A percentile compares a stretch with the other conserved stretches of the same genome.
These are phyloP conservation scores for Augiades crinisus DNA, from an alignment of 2,888 invertebrate genomes.

Conservation along the genomic window DNA sequence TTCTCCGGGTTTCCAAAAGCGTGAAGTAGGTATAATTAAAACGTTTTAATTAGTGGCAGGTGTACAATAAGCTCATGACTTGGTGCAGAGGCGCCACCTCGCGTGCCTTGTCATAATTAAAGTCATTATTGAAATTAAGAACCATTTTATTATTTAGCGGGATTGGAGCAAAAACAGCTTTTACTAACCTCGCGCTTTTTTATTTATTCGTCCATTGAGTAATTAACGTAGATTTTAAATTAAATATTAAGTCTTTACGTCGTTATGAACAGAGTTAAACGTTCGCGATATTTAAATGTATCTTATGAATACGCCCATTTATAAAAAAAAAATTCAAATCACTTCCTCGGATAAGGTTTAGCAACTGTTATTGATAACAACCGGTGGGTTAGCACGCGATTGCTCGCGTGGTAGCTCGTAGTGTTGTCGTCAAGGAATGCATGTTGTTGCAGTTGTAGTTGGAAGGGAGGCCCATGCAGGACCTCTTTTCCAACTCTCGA, in stretches of 20 bases:
- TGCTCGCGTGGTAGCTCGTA: too few relatives aligned
- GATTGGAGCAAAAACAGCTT: neutral
- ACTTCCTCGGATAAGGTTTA: too few relatives aligned
- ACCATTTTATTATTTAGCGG: neutral
- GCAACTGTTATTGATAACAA: too few relatives aligned
- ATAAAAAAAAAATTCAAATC: too few relatives aligned
- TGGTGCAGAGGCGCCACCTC: neutral
- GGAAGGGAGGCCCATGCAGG: too few relatives aligned
- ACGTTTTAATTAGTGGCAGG: constrained; percentile 28
- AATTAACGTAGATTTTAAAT: neutral
- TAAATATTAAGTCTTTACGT: neutral
- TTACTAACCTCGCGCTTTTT: too few relatives aligned
- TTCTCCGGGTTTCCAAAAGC: neutral
- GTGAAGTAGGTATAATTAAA: constrained; percentile 13
- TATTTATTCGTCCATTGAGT: neutral
- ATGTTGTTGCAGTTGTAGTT: too few relatives aligned
- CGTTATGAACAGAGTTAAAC: neutral
- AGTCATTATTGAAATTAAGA: constrained; percentile 6
- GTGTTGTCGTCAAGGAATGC: too few relatives aligned
- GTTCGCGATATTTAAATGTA: neutral
- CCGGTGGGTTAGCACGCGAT: too few relatives aligned
- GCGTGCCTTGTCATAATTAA: neutral
- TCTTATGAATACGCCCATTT: too few relatives aligned
- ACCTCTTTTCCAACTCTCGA: too few relatives aligned
- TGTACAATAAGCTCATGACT: neutral